A percentile compares a stretch with the other conserved stretches of the same genome.
Evolutionary conservation across 2,888 invertebrate genomes (phyloP).

Genomic region (Polydrusus cervinus): DNA sequence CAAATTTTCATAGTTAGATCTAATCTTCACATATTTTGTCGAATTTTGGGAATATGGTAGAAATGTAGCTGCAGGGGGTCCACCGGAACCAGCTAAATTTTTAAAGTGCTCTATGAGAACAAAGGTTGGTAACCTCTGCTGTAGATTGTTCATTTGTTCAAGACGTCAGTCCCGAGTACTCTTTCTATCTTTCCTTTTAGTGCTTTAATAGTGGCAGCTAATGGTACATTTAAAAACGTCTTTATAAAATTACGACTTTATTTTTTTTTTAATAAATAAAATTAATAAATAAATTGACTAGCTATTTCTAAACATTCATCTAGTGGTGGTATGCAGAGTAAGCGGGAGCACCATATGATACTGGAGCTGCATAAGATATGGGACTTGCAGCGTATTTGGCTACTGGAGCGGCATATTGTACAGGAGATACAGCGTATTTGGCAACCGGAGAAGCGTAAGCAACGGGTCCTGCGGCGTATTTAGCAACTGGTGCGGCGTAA

Average conservation of each 20-base stretch:
- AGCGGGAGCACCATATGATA: slow-evolving; percentile 47
- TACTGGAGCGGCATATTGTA: slow-evolving; percentile 57
- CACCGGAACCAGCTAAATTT: too few species aligned
- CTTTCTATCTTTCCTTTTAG: too few species aligned
- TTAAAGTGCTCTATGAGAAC: too few species aligned
- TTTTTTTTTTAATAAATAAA: slow-evolving; percentile 9
- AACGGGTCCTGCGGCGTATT: slow-evolving; percentile 62
- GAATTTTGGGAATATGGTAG: too few species aligned
- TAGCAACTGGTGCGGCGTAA: slow-evolving; percentile 60
- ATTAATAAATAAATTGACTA: slow-evolving; percentile 25
- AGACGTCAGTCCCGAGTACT: too few species aligned
- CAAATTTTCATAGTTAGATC: too few species aligned
- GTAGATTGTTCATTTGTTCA: too few species aligned
- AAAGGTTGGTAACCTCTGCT: too few species aligned
- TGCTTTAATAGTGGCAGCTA: too few species aligned
- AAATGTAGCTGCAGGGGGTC: too few species aligned
- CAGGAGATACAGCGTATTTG: slow-evolving; percentile 62
- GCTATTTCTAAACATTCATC: slow-evolving; percentile 38
- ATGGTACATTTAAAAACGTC: too few species aligned
- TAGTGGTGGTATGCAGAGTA: slow-evolving; percentile 45
- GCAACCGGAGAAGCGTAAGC: slow-evolving; percentile 61
- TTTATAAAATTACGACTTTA: background rate
- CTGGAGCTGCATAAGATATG: slow-evolving; percentile 54
- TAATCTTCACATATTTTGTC: too few species aligned
- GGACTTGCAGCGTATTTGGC: slow-evolving; percentile 60